Conservation (phyloP, 2,113 vertebrate genomes). For the Chloropsis cyanopogon region DNA sequence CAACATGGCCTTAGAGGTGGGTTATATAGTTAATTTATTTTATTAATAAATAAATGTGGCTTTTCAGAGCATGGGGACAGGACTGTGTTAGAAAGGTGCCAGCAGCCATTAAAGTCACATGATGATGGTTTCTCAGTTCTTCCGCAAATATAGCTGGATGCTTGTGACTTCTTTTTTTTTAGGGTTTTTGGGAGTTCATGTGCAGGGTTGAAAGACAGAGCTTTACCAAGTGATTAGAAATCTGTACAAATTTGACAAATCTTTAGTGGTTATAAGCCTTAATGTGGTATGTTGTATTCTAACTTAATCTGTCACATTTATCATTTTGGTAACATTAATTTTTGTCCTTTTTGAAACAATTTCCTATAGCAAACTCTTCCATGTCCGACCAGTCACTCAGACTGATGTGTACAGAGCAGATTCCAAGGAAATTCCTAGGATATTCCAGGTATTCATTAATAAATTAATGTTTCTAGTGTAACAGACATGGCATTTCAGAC, state of each 20-base stretch:
- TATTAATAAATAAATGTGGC: neutral
- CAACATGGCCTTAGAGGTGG: neutral
- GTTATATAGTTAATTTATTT: neutral
- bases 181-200: neutral
- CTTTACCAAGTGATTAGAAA: neutral
- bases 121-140: neutral
- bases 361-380: conserved; percentile 91
- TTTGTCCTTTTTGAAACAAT: conserved; percentile 44
- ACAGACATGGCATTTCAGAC: neutral
- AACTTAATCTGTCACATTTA: neutral
- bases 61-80: neutral
- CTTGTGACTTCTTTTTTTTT: neutral
- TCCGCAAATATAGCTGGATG: neutral
- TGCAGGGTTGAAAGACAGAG: neutral
- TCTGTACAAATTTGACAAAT: neutral
- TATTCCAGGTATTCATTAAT: conserved; percentile 88
- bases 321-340: neutral
- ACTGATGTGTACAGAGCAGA: conserved; percentile 97
- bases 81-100: neutral
- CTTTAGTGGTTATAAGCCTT: neutral
- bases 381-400: conserved; percentile 96
- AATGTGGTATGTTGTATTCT: neutral
- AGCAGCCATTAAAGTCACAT: neutral
- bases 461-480: neutral
- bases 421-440: conserved; percentile 96